Percentiles rank a stretch among this genome's conserved stretches.
These are phyloP conservation scores for Cebus imitator DNA, from an alignment of 2,113 vertebrate species.

Conservation along the genomic window DNA sequence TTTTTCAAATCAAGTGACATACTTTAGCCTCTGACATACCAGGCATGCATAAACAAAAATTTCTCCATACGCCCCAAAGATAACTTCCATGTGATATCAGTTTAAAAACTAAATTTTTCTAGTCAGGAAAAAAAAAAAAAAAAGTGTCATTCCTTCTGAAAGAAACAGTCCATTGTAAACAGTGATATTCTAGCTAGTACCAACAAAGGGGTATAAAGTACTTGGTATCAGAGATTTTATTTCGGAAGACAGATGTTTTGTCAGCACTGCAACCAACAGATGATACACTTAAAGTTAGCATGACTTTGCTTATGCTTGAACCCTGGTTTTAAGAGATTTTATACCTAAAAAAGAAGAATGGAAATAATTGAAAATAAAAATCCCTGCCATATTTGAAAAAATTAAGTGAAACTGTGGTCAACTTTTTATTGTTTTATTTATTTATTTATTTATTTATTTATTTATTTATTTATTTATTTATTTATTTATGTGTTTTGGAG, in stretches of 20 bases:
- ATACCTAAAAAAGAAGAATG: background rate
- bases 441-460: too few relatives aligned
- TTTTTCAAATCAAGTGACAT: background rate
- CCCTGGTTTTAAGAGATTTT: background rate
- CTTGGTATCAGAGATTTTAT: background rate
- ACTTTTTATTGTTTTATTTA: too few relatives aligned
- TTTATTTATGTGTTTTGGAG: too few relatives aligned
- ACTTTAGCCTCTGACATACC: background rate
- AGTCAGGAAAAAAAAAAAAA: background rate
- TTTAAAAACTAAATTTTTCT: conserved; percentile 24
- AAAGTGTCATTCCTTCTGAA: background rate
- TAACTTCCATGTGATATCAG: background rate
- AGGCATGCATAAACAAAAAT: background rate
- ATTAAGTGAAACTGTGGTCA: background rate
- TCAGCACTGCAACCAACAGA: background rate
- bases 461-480: too few relatives aligned
- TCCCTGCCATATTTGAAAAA: background rate
- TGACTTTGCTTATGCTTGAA: background rate
- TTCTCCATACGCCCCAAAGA: background rate
- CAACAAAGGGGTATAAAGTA: background rate
- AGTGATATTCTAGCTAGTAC: background rate
- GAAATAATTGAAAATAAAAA: background rate
- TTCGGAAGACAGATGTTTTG: background rate
- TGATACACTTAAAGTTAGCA: background rate
- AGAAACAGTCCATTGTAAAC: background rate